Evolutionary conservation across 2,888 invertebrate genomes (phyloP).

Genomic region (Drosophila mayaguana): DNA sequence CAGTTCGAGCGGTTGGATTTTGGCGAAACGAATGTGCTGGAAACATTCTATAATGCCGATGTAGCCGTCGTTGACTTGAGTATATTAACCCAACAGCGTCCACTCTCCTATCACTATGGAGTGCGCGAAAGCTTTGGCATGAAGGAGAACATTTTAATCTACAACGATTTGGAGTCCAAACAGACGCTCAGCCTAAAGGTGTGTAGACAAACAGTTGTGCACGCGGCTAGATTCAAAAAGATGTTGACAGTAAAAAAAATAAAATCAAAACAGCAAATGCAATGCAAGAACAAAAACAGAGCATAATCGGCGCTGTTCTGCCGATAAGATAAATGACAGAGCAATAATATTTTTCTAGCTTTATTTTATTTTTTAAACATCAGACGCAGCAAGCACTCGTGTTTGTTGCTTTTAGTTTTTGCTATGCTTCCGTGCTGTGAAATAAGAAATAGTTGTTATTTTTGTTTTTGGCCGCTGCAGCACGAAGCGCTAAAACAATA

Average conservation of each 20-base stretch:
- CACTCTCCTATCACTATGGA: conserved; percentile 97
- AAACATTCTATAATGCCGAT: conserved; percentile 99
- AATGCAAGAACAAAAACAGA: conserved; percentile 24
- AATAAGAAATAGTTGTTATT: conserved; percentile 42
- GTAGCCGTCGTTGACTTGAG: conserved; percentile 98
- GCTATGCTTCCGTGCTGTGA: conserved; percentile 56
- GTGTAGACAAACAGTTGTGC: conserved; percentile 70
- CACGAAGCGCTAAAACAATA: conserved; percentile 46
- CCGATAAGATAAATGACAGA: conserved; percentile 68
- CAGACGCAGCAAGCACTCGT: conserved; percentile 48
- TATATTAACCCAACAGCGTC: conserved; percentile 95
- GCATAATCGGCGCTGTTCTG: conserved; percentile 54
- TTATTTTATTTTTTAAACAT: conserved; percentile 16
- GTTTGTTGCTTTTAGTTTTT: conserved; percentile 40
- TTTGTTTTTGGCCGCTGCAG: conserved; percentile 62
- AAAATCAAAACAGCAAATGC: conserved; percentile 20
- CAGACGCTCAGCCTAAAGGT: conserved; percentile 95
- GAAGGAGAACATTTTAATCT: conserved; percentile 96
- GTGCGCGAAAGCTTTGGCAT: conserved; percentile 98
- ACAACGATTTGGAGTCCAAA: conserved; percentile 95
- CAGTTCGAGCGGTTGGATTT: conserved; percentile 99
- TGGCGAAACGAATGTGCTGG: conserved; percentile 97
- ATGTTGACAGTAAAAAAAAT: conserved; percentile 30
- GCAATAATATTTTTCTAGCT: conserved; percentile 29
- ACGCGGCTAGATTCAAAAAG: conserved; percentile 40